phyloP scores from a whole-genome alignment of 2,113 vertebrate species.

The Phodopus roborovskii region DNA sequence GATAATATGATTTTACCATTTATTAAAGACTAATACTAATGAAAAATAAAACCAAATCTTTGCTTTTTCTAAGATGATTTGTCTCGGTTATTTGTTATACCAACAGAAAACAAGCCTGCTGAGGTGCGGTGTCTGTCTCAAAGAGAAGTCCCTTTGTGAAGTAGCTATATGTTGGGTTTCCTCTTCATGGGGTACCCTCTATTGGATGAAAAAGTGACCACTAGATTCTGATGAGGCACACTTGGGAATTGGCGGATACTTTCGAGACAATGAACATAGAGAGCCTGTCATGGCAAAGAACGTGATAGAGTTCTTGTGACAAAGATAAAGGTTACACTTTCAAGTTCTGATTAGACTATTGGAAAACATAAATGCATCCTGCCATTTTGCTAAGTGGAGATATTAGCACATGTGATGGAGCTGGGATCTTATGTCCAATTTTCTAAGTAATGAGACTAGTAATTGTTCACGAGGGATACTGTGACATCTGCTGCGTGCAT shows the following conservation, averaged over 20 bases:
- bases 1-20: no score
- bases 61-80: background rate
- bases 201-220: background rate
- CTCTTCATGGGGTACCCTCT: background rate
- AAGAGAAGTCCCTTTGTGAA: background rate
- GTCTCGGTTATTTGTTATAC: background rate
- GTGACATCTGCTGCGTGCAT: background rate
- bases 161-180: background rate
- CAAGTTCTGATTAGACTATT: conserved; percentile 1
- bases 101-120: background rate
- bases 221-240: background rate
- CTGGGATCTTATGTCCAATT: background rate
- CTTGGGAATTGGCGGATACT: background rate
- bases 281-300: background rate
- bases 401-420: background rate
- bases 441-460: background rate
- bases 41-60: no score
- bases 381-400: background rate
- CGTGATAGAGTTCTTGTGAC: background rate
- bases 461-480: background rate
- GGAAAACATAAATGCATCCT: background rate
- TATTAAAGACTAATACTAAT: no score
- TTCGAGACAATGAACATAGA: conserved; percentile 23
- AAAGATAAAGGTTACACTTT: conserved; percentile 27
- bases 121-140: background rate